Percentiles rank a stretch among this genome's conserved stretches.
Conservation (phyloP, 2,888 invertebrate species). For the Cephus pulcher region DNA sequence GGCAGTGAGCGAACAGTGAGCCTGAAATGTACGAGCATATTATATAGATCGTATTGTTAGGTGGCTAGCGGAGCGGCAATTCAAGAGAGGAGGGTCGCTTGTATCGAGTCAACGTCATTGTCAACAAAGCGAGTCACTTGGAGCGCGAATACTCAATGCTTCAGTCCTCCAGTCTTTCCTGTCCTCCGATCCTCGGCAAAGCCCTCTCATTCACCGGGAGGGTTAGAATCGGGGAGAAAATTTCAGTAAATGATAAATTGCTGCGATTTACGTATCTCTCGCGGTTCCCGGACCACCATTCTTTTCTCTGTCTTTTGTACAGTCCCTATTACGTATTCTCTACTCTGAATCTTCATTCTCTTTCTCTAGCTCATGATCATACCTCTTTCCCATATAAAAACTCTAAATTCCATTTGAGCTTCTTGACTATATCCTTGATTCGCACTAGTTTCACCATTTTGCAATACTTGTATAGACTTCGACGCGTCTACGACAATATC, state of each 20-base stretch:
- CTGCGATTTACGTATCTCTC: slow-evolving; percentile 12
- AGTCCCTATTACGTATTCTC: background rate
- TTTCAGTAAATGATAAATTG: slow-evolving; percentile 30
- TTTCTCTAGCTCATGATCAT: background rate
- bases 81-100: slow-evolving; percentile 27
- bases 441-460: background rate
- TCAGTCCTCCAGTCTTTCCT: slow-evolving; percentile 6
- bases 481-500: slow-evolving; percentile 14
- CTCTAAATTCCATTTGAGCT: slow-evolving; percentile 14
- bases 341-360: background rate
- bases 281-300: background rate
- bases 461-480: background rate
- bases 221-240: slow-evolving; percentile 21
- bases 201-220: slow-evolving; percentile 28
- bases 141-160: slow-evolving; percentile 22
- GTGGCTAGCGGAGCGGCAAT: slow-evolving; percentile 38
- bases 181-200: slow-evolving; percentile 15
- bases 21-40: slow-evolving; percentile 25
- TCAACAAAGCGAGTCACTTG: slow-evolving; percentile 31
- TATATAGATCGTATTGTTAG: slow-evolving; percentile 44
- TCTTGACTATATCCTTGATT: background rate
- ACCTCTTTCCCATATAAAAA: background rate
- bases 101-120: slow-evolving; percentile 38
- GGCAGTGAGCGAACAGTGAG: slow-evolving; percentile 32
- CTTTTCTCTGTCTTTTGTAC: slow-evolving; percentile 8